Evolutionary conservation across 2,113 vertebrate species (phyloP).

Genomic region (Bolborhynchus lineola): DNA sequence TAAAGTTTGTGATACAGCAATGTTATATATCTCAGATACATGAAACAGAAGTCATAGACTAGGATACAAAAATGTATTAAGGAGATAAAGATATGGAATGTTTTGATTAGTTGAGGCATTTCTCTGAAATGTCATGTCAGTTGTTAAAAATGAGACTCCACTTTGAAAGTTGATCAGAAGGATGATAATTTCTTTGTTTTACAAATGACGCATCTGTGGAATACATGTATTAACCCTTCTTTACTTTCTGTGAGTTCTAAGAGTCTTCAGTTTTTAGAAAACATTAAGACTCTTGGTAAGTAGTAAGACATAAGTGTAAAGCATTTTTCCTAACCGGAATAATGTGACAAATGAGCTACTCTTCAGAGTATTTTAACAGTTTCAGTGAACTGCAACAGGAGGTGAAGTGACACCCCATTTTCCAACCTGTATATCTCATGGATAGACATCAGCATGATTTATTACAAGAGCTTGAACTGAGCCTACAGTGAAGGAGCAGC

Average conservation of each 20-base stretch:
- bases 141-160: not conserved
- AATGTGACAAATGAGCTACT: constrained; percentile 7
- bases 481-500: constrained; percentile 22
- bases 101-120: not conserved
- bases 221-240: not conserved
- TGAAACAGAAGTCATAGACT: not conserved
- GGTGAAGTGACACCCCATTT: not conserved
- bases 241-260: not conserved
- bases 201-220: not conserved
- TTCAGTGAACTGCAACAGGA: not conserved
- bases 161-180: not conserved
- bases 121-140: not conserved
- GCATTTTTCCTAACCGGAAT: not conserved
- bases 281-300: not conserved
- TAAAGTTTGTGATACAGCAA: not conserved
- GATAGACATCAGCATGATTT: not conserved
- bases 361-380: constrained; percentile 4
- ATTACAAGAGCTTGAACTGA: not conserved
- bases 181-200: not conserved
- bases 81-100: not conserved
- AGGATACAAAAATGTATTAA: not conserved
- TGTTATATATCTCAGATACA: not conserved
- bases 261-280: not conserved
- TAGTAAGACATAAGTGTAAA: not conserved
- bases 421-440: not conserved